Conservation (phyloP, 2,113 vertebrate species). For the Astur gentilis region DNA sequence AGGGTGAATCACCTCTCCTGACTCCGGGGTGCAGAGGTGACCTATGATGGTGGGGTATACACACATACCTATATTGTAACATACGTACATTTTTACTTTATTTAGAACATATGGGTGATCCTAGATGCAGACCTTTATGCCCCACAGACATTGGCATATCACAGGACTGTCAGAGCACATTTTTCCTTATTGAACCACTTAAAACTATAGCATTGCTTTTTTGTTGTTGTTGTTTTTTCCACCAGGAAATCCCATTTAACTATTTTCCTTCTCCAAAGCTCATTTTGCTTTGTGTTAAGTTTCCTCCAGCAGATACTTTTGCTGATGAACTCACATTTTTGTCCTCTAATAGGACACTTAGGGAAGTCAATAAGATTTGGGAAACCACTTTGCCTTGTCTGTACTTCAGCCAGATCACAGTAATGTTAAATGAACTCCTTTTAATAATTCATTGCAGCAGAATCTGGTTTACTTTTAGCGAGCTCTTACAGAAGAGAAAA, state of each 20-base stretch:
- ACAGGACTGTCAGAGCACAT: not conserved
- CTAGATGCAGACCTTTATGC: not conserved
- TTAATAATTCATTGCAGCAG: slow-evolving; percentile 24
- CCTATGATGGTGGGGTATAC: not conserved
- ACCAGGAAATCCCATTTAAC: not conserved
- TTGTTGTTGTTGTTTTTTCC: not conserved
- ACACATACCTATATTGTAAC: not conserved
- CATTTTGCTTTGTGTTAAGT: not conserved
- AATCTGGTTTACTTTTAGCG: slow-evolving; percentile 5
- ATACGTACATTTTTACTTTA: not conserved
- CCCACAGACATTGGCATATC: not conserved
- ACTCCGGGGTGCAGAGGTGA: not conserved
- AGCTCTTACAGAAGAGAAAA: not conserved
- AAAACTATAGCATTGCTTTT: not conserved
- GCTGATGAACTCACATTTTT: slow-evolving; percentile 20
- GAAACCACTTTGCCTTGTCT: slow-evolving; percentile 18
- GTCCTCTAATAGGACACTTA: slow-evolving; percentile 4
- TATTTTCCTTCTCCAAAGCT: not conserved
- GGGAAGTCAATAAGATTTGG: slow-evolving; percentile 13
- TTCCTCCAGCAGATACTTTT: not conserved
- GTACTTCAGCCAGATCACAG: not conserved
- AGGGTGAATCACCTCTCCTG: not conserved
- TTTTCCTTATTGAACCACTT: not conserved
- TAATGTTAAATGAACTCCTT: slow-evolving; percentile 24
- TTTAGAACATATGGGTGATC: not conserved